These are phyloP conservation scores for Sphenopsis melanotis DNA, from an alignment of 2,797 vertebrate species.

Conservation along the genomic window DNA sequence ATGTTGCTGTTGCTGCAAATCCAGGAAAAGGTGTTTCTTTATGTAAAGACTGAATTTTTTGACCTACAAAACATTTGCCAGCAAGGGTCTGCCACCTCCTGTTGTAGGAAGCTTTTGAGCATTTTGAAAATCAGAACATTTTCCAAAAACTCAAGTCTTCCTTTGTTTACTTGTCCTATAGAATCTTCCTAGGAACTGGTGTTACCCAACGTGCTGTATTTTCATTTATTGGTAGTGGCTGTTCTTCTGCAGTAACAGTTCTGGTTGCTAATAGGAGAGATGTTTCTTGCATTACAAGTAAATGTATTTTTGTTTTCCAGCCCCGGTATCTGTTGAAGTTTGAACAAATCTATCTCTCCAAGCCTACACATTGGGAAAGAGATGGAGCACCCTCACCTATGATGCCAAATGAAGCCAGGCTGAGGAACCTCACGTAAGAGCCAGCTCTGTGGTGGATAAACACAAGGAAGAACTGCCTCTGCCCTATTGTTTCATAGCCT, in stretches of 20 bases:
- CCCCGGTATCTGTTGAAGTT: slow-evolving; percentile 96
- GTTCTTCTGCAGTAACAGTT: background rate
- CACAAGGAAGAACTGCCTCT: background rate
- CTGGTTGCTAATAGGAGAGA: background rate
- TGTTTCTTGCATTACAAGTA: background rate
- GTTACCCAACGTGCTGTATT: background rate
- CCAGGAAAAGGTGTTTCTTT: background rate
- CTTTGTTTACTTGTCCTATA: background rate
- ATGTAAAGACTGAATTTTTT: background rate
- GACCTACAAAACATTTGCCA: background rate
- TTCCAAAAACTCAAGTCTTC: background rate
- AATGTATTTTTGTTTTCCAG: slow-evolving; percentile 70
- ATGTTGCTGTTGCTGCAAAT: background rate
- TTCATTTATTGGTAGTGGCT: background rate
- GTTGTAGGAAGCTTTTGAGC: background rate
- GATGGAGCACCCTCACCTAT: slow-evolving; percentile 97
- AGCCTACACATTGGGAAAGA: slow-evolving; percentile 98
- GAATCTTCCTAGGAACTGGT: background rate
- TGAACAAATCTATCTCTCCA: slow-evolving; percentile 98
- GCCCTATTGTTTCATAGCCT: background rate
- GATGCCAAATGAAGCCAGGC: slow-evolving; percentile 97
- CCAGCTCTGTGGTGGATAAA: background rate
- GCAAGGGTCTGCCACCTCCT: background rate
- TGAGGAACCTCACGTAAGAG: slow-evolving; percentile 95
- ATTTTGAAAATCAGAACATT: background rate